These are phyloP conservation scores for Spicauda simplicius DNA, from an alignment of 2,888 invertebrate species.

Conservation along the genomic window DNA sequence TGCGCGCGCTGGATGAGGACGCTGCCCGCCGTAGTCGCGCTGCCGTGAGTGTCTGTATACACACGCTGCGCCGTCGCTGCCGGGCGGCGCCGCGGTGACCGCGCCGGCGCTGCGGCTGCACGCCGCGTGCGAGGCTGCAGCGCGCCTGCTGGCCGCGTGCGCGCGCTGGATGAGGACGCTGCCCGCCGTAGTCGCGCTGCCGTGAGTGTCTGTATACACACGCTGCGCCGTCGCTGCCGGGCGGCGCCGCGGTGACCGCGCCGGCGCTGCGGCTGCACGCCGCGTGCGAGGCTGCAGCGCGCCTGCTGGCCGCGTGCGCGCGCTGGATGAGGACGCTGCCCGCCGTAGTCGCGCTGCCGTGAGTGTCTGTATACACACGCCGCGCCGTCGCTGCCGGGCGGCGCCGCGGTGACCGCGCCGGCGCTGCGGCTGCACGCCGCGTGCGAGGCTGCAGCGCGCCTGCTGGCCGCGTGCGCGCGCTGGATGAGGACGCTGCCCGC, in stretches of 20 bases:
- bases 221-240: constrained; percentile 80
- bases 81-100: constrained; percentile 91
- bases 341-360: constrained; percentile 92
- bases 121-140: constrained; percentile 97
- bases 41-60: constrained; percentile 87
- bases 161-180: constrained; percentile 96
- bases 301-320: constrained; percentile 94
- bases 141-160: constrained; percentile 94
- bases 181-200: constrained; percentile 91
- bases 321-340: constrained; percentile 95
- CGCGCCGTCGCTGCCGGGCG: constrained; percentile 84
- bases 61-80: constrained; percentile 72
- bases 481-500: constrained; percentile 95
- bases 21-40: constrained; percentile 91
- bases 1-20: constrained; percentile 96
- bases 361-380: constrained; percentile 51
- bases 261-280: constrained; percentile 97
- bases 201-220: constrained; percentile 84
- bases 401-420: constrained; percentile 92
- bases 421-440: constrained; percentile 97
- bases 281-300: constrained; percentile 97
- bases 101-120: constrained; percentile 96
- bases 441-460: constrained; percentile 96
- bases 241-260: constrained; percentile 91
- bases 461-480: constrained; percentile 95